Base-by-base conservation (phyloP, 2,113 vertebrate species). In the Chaenocephalus aceratus region DNA sequence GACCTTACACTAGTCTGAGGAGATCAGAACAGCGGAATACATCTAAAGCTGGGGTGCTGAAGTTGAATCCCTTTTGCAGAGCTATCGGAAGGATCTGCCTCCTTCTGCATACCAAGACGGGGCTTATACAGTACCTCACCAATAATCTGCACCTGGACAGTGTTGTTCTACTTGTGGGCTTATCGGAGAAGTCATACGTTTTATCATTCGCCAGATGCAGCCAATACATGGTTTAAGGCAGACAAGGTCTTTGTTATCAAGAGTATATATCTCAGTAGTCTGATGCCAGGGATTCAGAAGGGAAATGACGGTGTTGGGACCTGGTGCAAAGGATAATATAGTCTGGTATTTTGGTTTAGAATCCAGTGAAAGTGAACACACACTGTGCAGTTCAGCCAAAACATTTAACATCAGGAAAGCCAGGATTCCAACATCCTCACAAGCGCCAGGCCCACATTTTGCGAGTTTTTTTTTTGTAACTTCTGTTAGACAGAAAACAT, bases 81-180 rank as follows among this genome's bases (percentile, higher is more conserved):
- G 86, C 82, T 93, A 93, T 92, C 91, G 72, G 77, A 89, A 85
- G 75, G 83, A 93, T 93, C 91, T 88, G 78, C 85, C 77, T 88
- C 90, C 85, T 83, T 93, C 88, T 92, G 92, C 94, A 94, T 94
- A 88, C 92, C 92, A 93, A 93, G 90, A 92, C 80, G 61, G 71
- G 72, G 77, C 88, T 94, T 90, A 86, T 79, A 21, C 21, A 21
- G 21, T 21, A 53, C 86, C 85, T 79, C 63, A 51, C 79, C 90
- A 90, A 88, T 87, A 86, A 93, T 88, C 83, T 91, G 91, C 94
- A 95, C 94, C 91, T 93, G 92, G 92, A 88, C 90, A 83, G 75
- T 89, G 87, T 91, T 93, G 87, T 91, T 89, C 86, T 88, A 91
- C 86, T 90, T 79, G 75, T 74, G 74, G 69, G 81, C 90, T 94